Base-by-base conservation (phyloP, 2,113 vertebrate genomes). In the Coregonus clupeaformis region DNA sequence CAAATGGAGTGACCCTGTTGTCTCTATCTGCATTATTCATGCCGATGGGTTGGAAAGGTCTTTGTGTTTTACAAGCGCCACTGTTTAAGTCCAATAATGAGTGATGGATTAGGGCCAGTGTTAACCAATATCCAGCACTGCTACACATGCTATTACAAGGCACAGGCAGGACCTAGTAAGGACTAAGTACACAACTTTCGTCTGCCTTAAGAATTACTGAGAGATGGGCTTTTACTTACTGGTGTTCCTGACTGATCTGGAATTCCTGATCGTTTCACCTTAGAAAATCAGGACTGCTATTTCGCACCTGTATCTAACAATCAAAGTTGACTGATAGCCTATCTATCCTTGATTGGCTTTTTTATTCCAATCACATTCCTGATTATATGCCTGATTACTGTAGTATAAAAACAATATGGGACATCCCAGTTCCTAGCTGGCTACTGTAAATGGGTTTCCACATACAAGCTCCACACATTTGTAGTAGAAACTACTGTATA, bases 401-500 rank as follows among this genome's bases (percentile, higher is more conserved):
- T 60, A n/a, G 13, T 9, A 60, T 60, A 7, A n/a, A n/a, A 60
- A 24, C n/a, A 22, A 24, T 22, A 60, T 60, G 5, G 2, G 2
- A 22, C 9, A 60, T 22, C 6, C 3, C 57, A 9, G n/a, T 22
- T 60, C 57, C 57, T 60, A 22, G n/a, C 57, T 60, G n/a, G 57
- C 14, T 59, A 9, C 18, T 7, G 18, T 20, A 59, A 14, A 22
- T 59, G 5, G 5, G n/a, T 60, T 22, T 60, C n/a, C 57, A n/a
- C 6, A 55, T 72, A 27, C 68, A 75, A 80, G 67, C 63, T 42
- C 71, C 22, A 49, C 69, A 68, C 36, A 64, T 69, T 74, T 73
- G 68, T 83, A 71, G 76, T 77, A 82, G 83, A n/a, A n/a, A 60
- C 9, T 11, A 42, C 36, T 42, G 36, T 11, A 42, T 3, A 42